Evolutionary conservation across 2,113 vertebrate species (phyloP), one percentile per base, ranked within the genome.

Genomic region (Epinephelus moara): DNA sequence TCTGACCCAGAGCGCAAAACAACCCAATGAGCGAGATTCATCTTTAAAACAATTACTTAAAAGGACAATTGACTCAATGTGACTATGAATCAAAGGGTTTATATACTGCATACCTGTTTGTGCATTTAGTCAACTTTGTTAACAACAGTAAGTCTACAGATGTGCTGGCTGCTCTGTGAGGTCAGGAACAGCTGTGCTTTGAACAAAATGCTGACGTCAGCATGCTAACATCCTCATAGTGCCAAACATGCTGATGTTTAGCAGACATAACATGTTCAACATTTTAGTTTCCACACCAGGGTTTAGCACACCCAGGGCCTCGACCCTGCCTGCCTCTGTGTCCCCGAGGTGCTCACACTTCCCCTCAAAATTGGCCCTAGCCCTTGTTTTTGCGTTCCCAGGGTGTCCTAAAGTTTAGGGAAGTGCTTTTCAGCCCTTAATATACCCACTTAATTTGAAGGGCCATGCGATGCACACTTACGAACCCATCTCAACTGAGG

Each of bases 31-130:
- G 50, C n/a, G 50, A 66, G 0, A 23, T 13, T 25, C 21, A 62
- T 45, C 33, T 66, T 70, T 59, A 30, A 37, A 70, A 62, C 60
- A 75, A 70, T 81, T 78, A 77, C 45, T 9, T 50, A 4, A 82
- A 52, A 40, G 40, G 40, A 45, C 47, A 25, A n/a, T 9, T 33
- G 40, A 49, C 12, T 60, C 21, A 2, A 25, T 59, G 45, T 49
- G 30, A 42, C 27, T 30, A 66, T 19, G 2, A 80, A 50, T 81
- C 23, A 62, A 27, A 27, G 21, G 40, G 27, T 47, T 40, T n/a
- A 18, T 27, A 21, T n/a, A 40, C 49, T 10, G 5, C 17, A 27
- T 4, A 37, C 4, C 37, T 55, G 5, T 30, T 63, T 27, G 11
- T n/a, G n/a, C 4, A 53, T 53, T 40, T 30, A 47, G 3, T n/a